Percentiles rank a stretch among this genome's conserved stretches.
Evolutionary conservation across 2,113 vertebrate genomes (phyloP).

Genomic region (Thalassoma bifasciatum): DNA sequence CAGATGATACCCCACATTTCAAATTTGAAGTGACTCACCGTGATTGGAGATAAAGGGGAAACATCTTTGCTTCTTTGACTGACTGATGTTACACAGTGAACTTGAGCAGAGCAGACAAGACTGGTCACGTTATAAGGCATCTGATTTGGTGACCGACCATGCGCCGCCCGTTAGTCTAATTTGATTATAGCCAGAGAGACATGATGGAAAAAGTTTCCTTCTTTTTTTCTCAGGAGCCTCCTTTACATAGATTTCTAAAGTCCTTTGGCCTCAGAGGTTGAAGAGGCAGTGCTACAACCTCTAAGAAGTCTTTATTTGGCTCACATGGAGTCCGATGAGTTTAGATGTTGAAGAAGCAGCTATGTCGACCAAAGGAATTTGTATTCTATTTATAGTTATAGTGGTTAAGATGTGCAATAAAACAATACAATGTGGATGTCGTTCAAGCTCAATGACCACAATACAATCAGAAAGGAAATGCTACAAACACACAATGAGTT

Average conservation of each 20-base stretch:
- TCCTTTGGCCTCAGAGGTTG: conserved; percentile 18
- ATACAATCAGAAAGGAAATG: no score
- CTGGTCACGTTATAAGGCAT: conserved; percentile 80
- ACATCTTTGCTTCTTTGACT: conserved; percentile 74
- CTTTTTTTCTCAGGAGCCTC: conserved; percentile 35
- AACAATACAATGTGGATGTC: no score
- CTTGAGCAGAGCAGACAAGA: conserved; percentile 45
- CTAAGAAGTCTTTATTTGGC: conserved; percentile 40
- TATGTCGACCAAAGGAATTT: not conserved
- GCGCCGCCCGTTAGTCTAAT: conserved; percentile 82
- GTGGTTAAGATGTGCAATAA: no score
- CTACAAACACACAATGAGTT: no score
- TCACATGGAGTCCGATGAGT: conserved; percentile 36
- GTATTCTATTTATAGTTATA: not conserved
- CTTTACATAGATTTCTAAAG: conserved; percentile 44
- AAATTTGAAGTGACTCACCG: conserved; percentile 75
- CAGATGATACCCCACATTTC: not conserved
- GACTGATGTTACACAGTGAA: conserved; percentile 60
- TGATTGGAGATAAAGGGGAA: conserved; percentile 82
- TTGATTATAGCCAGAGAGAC: conserved; percentile 73
- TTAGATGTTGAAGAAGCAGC: conserved; percentile 3
- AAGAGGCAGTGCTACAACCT: conserved; percentile 4
- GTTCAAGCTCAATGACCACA: no score
- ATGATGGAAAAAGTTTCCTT: conserved; percentile 49
- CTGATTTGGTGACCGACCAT: conserved; percentile 79